A percentile compares a stretch with the other conserved stretches of the same genome.
These are phyloP conservation scores for Parotocinclus haroldoi DNA, from an alignment of 2,797 vertebrate species.

Conservation along the genomic window DNA sequence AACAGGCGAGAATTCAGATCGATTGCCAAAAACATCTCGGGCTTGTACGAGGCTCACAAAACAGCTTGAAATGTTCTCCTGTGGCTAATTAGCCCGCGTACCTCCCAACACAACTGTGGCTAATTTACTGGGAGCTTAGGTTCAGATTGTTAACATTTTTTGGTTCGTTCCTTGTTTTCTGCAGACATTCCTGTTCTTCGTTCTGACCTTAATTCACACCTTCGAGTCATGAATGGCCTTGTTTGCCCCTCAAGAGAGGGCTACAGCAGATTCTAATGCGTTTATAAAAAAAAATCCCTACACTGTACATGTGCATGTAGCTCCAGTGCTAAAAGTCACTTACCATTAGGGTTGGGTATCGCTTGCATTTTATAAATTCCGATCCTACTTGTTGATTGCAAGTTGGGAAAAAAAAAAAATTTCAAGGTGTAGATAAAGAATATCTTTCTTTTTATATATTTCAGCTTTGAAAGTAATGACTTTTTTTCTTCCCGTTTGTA, in stretches of 20 bases:
- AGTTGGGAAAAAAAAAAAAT: too few relatives aligned
- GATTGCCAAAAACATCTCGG: slow-evolving; percentile 36
- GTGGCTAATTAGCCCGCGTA: slow-evolving; percentile 41
- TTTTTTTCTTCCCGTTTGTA: too few relatives aligned
- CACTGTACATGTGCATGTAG: too few relatives aligned
- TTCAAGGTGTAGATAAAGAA: too few relatives aligned
- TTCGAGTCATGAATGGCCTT: slow-evolving; percentile 14
- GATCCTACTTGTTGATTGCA: too few relatives aligned
- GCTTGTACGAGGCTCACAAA: slow-evolving; percentile 31
- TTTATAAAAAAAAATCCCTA: too few relatives aligned
- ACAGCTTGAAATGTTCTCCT: slow-evolving; percentile 39
- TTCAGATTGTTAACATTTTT: slow-evolving; percentile 42
- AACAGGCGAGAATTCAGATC: slow-evolving; percentile 1
- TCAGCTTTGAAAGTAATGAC: too few relatives aligned
- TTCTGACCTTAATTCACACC: slow-evolving; percentile 38
- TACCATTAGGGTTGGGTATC: too few relatives aligned
- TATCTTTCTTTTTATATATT: too few relatives aligned
- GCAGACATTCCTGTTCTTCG: slow-evolving; percentile 30
- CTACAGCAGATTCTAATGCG: too few relatives aligned
- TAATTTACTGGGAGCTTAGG: slow-evolving; percentile 36
- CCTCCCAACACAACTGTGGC: slow-evolving; percentile 38
- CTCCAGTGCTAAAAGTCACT: too few relatives aligned
- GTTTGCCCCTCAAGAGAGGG: slow-evolving; percentile 11
- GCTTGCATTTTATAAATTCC: too few relatives aligned
- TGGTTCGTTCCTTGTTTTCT: slow-evolving; percentile 26